Evolutionary conservation across 2,888 invertebrate genomes (phyloP), one percentile per base, ranked within the genome.

Genomic region (Epinotia ramella): DNA sequence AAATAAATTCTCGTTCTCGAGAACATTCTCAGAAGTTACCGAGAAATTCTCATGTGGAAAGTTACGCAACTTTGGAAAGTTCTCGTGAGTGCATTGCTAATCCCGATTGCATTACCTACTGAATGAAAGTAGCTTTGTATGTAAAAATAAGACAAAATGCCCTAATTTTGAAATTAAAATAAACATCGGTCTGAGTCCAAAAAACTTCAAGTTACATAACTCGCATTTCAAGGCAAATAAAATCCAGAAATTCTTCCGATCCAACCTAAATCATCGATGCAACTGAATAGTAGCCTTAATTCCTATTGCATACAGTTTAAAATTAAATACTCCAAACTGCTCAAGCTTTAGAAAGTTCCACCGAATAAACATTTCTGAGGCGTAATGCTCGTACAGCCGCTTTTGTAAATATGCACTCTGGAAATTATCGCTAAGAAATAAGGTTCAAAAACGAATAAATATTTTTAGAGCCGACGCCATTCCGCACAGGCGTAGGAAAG

Each of bases 321-420:
- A 49, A 20, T 18, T 24, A 9, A 65, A 65, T 49, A 16, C 7
- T 11, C 0, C 18, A 53, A 28, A 28, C 24, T 28, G 24, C 24
- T 1, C 24, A 18, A 56, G 56, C 7, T 40, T 20, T 6, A 6
- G 18, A 53, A 73, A 67, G 33, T 40, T 33, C 28, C 13, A n/a
- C 68, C 20, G 20, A 63, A 57, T 68, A 69, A 74, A 73, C 46
- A 69, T 69, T 69, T 64, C 44, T 20, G 18, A 63, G 46, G 5
- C 28, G 46, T 59, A 57, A 73, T 73, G 24, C 24, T 53, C 24
- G 5, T 16, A 49, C 16, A 13, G 16, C 5, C 16, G 49, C 5
- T 0, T 49, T 5, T 49, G 4, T 49, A 49, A 5, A 49, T 16
- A 49, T 16, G 5, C 16, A 49, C 16, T 49, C 4, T 49, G 49